Evolutionary conservation across 2,888 invertebrate genomes (phyloP), one percentile per base, ranked within the genome.

Genomic region (Nysson spinosus): DNA sequence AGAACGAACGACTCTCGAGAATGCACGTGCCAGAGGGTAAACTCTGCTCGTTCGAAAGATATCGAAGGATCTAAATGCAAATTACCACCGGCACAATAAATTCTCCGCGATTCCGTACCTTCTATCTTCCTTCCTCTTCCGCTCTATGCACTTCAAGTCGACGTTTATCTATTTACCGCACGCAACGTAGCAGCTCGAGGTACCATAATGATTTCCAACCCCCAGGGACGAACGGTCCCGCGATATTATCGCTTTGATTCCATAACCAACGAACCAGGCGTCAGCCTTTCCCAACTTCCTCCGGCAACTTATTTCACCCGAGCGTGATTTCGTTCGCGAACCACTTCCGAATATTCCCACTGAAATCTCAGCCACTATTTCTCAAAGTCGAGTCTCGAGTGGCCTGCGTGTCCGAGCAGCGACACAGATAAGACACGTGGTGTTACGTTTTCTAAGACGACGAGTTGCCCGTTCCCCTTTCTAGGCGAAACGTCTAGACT

Each of bases 21-120:
- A n/a, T n/a, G n/a, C n/a, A n/a, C n/a, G n/a, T n/a, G n/a, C n/a
- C n/a, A n/a, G n/a, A n/a, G n/a, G n/a, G n/a, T n/a, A n/a, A n/a
- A n/a, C n/a, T n/a, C n/a, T 16, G 12, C 17, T 7, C 40, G 26
- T 5, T 28, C 40, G 46, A 56, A 37, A 51, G n/a, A n/a, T 52
- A 63, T 69, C 68, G 62, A n/a, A 42, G 12, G 70, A 68, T 72
- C 58, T 72, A 61, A 68, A 68, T 67, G 68, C 63, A 72, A 71
- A 72, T 72, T 72, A 55, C 56, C 47, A 57, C 56, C 66, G 67
- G 9, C 57, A 52, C 52, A 66, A 66, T 66, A 66, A 56, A 57
- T 66, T 66, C 47, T 65, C 66, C n/a, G 28, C 66, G 60, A 72
- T 65, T 58, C 73, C 54, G 28, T 17, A 28, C 37, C 37, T 56